Conservation (phyloP, 2,888 invertebrate species). For the Diaperis boleti region DNA sequence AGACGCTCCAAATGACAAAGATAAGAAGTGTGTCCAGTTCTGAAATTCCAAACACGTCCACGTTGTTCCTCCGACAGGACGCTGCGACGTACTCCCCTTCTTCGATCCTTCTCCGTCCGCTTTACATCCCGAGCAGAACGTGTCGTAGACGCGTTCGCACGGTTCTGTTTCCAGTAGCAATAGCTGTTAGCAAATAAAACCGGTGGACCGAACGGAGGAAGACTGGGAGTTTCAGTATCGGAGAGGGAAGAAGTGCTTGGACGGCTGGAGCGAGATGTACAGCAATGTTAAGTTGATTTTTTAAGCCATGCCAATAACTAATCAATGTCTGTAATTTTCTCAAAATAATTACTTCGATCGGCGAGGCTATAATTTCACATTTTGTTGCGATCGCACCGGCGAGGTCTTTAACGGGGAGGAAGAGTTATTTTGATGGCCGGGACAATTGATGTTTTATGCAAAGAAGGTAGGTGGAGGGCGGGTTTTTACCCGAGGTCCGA, state of each 20-base stretch:
- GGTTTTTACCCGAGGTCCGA: too few species aligned
- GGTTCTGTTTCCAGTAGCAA: slow-evolving; percentile 61
- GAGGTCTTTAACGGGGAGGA: slow-evolving; percentile 27
- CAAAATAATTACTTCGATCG: slow-evolving; percentile 52
- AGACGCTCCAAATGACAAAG: slow-evolving; percentile 35
- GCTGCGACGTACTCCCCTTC: slow-evolving; percentile 46
- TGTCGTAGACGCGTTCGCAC: slow-evolving; percentile 50
- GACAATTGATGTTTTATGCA: neutral
- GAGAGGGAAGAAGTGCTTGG: slow-evolving; percentile 36
- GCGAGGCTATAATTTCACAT: slow-evolving; percentile 52
- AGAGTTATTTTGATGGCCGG: neutral
- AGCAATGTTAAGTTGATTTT: slow-evolving; percentile 57
- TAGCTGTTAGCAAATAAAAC: slow-evolving; percentile 62
- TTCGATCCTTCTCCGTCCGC: slow-evolving; percentile 22
- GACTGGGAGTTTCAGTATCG: neutral
- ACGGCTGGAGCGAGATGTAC: slow-evolving; percentile 52
- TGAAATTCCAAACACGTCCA: slow-evolving; percentile 61
- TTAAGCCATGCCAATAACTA: slow-evolving; percentile 57
- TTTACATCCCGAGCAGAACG: slow-evolving; percentile 12
- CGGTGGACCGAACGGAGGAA: slow-evolving; percentile 52
- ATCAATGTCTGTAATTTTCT: slow-evolving; percentile 58
- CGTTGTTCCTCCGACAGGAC: slow-evolving; percentile 58
- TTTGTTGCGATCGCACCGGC: slow-evolving; percentile 46
- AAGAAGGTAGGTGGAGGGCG: too few species aligned
- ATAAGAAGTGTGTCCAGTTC: slow-evolving; percentile 49